Evolutionary conservation across 1,140 invertebrate species (phyloP), one percentile per base, ranked within the genome.

Genomic region (Drosophila miranda): DNA sequence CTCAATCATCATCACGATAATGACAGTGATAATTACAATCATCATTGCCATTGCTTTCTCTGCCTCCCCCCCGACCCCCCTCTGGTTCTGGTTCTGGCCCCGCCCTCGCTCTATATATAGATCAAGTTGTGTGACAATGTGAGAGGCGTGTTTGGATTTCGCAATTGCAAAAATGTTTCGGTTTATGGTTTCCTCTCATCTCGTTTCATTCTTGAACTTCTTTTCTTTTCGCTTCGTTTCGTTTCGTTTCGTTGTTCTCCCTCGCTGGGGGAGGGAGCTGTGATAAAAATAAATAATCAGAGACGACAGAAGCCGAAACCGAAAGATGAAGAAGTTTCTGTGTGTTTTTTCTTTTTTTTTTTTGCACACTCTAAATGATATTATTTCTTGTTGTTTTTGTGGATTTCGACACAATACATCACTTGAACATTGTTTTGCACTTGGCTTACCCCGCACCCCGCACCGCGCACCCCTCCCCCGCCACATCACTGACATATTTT

Each of bases 361-460:
- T 70, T 69, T 69, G 41, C 64, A 69, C 64, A 57, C 67, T 70
- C 41, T n/a, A 30, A 68, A 68, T 70, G 48, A 49, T 67, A 68
- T 68, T 63, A 68, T 64, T 55, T 19, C n/a, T 41, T 21, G 19
- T 38, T n/a, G 6, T 41, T 61, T 63, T 64, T 50, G 43, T 42
- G 42, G n/a, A 34, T 46, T 57, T 56, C 41, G 34, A 13, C 46
- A 30, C 60, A 70, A 78, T 78, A 75, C 79, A 75, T 59, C 75
- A 77, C 61, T 76, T 75, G 61, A 84, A 84, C 81, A 84, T 69
- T 84, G 81, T 81, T 84, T 84, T 84, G 81, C 81, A 84, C 80
- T 84, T 77, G 80, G 70, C 60, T 74, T 46, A 13, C 38, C 42
- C 61, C 26, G 3, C 4, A 23, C 21, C 21, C 0, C 23, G 0